Evolutionary conservation across 2,113 vertebrate genomes (phyloP), one percentile per base, ranked within the genome.

Genomic region (Tenebrosternarchus preto): DNA sequence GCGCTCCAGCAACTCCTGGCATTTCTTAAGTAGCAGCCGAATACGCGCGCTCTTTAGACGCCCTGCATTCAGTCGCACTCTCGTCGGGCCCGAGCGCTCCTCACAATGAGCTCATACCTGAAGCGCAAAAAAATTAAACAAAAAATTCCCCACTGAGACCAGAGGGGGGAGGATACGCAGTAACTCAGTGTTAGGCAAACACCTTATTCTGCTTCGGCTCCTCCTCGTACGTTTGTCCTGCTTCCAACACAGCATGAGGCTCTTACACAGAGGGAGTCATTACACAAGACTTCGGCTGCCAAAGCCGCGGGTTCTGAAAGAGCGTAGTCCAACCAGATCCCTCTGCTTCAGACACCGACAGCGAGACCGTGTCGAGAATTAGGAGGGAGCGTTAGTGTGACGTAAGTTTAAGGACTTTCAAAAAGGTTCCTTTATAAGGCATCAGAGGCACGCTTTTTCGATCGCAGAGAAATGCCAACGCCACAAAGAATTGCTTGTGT

Each of bases 401-500:
- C 78, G 73, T 61, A 82, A 43, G 78, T 77, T 77, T 56, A 57
- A 29, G 8, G 67, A 76, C 31, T 69, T 66, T 80, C 61, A 85
- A 29, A 80, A 81, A 80, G 77, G 31, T 64, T 64, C 12, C 46
- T 75, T 78, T 77, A 76, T 82, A 73, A 68, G 67, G 50, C 80
- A 68, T 36, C 59, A 33, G 63, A 20, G 57, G 60, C 82, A 86
- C 68, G 57, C 75, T 67, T 80, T 61, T 75, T 68, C 27, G 27
- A 75, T 66, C 43, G 50, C 69, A 66, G 43, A 66, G 75, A 83
- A 85, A 86, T 83, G 72, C 79, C 83, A 83, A 25, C 2, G 27
- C n/a, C 77, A 87, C 86, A 87, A 87, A 83, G 83, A 85, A 39
- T 29, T 61, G 82, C 82, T 78, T 87, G 86, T 76, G 57, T 83